Conservation (phyloP, 2,888 invertebrate genomes). For the Dryococelus australis region DNA sequence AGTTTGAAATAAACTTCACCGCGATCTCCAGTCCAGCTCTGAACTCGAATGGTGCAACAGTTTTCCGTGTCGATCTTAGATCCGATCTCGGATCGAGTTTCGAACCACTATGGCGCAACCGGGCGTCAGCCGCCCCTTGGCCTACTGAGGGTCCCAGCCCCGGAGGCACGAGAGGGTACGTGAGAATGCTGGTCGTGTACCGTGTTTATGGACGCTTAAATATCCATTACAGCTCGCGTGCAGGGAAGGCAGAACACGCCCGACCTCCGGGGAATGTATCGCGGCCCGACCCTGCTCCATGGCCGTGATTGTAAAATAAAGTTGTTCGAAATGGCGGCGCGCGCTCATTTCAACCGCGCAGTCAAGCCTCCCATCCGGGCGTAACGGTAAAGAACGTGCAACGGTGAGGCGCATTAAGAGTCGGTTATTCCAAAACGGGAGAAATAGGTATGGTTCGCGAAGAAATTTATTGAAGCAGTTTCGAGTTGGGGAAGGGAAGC, state of each 20-base stretch:
- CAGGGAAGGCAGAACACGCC: neutral
- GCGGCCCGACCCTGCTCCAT: neutral
- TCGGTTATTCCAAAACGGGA: neutral
- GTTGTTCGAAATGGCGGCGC: neutral
- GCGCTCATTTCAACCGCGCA: too few species aligned
- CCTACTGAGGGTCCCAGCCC: neutral
- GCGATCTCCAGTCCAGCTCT: too few species aligned
- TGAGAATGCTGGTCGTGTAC: conserved; percentile 22
- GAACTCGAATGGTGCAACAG: too few species aligned
- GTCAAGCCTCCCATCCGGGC: neutral
- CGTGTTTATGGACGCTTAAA: conserved; percentile 23
- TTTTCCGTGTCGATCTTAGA: too few species aligned
- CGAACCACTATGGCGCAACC: too few species aligned
- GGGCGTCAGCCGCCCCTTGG: too few species aligned
- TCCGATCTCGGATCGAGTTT: too few species aligned
- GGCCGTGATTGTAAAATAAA: neutral
- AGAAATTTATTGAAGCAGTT: neutral
- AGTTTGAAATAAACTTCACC: too few species aligned
- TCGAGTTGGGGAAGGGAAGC: neutral
- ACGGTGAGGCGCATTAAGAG: too few species aligned
- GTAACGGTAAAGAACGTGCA: neutral
- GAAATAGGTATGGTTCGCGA: neutral
- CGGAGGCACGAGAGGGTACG: neutral
- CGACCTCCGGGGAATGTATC: neutral
- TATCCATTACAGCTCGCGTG: conserved; percentile 22